Conservation (phyloP, 1,140 invertebrate genomes). For the Spodoptera litura region DNA sequence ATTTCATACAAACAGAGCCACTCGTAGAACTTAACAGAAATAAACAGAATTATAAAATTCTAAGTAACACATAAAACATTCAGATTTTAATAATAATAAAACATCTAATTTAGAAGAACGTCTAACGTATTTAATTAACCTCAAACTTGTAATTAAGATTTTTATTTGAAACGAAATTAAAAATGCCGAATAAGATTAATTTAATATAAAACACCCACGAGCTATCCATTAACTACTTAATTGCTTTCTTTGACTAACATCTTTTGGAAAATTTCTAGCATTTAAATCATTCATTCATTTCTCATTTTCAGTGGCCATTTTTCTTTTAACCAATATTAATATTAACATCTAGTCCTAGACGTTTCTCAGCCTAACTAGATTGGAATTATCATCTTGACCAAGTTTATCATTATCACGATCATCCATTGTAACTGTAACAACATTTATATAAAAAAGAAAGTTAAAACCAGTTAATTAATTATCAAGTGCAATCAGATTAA, state of each 20-base stretch:
- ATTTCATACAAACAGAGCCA: background rate
- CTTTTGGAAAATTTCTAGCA: too few species aligned
- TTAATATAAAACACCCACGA: background rate
- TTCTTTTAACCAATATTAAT: too few species aligned
- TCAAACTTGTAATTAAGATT: background rate
- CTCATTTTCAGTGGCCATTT: too few species aligned
- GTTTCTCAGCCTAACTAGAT: too few species aligned
- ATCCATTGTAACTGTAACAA: too few species aligned
- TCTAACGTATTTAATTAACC: constrained; percentile 1
- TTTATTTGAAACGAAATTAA: constrained; percentile 1
- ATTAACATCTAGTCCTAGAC: too few species aligned
- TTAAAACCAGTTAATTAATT: constrained; percentile 32
- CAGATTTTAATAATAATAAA: too few species aligned
- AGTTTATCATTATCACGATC: too few species aligned
- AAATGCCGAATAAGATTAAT: background rate
- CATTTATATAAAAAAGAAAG: constrained; percentile 30
- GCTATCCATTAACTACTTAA: background rate
- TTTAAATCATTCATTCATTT: too few species aligned
- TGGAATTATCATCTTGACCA: too few species aligned
- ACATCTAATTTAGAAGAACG: background rate
- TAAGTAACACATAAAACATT: too few species aligned
- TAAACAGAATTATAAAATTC: background rate
- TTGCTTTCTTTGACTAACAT: background rate
- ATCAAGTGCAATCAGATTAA: constrained; percentile 37
- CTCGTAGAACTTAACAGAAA: background rate